Conservation (phyloP, 2,888 invertebrate species). For the Unio pictorum region DNA sequence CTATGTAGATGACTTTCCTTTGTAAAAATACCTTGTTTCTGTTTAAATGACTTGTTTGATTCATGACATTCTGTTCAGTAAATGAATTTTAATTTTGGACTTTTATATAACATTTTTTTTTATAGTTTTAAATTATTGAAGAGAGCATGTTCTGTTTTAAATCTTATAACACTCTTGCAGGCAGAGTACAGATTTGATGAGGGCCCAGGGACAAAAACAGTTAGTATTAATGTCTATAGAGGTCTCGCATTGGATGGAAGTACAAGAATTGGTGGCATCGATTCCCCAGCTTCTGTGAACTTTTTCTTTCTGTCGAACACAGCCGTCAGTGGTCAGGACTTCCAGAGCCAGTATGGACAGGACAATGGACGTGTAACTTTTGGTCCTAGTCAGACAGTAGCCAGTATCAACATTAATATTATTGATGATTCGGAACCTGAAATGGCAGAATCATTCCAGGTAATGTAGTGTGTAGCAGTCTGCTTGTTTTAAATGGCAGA, state of each 20-base stretch:
- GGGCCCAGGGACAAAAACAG: conserved; percentile 30
- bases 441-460: conserved; percentile 54
- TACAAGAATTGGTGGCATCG: conserved; percentile 55
- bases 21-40: no score
- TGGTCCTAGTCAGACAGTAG: conserved; percentile 38
- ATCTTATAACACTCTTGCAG: conserved; percentile 39
- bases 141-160: no score
- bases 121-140: no score
- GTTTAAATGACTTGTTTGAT: no score
- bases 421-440: conserved; percentile 62
- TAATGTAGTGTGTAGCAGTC: conserved; percentile 11
- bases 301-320: conserved; percentile 38
- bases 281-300: conserved; percentile 46
- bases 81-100: no score
- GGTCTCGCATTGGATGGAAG: conserved; percentile 55
- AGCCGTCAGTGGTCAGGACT: conserved; percentile 52
- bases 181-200: conserved; percentile 58
- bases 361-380: conserved; percentile 56
- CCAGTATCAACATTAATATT: conserved; percentile 53
- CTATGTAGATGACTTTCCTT: no score
- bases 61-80: no score
- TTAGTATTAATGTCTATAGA: conserved; percentile 48
- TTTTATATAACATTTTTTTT: no score
- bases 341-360: conserved; percentile 31
- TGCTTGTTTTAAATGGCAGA: no score